Evolutionary conservation across 2,797 vertebrate genomes (phyloP).

Genomic region (Psittacula echo): DNA sequence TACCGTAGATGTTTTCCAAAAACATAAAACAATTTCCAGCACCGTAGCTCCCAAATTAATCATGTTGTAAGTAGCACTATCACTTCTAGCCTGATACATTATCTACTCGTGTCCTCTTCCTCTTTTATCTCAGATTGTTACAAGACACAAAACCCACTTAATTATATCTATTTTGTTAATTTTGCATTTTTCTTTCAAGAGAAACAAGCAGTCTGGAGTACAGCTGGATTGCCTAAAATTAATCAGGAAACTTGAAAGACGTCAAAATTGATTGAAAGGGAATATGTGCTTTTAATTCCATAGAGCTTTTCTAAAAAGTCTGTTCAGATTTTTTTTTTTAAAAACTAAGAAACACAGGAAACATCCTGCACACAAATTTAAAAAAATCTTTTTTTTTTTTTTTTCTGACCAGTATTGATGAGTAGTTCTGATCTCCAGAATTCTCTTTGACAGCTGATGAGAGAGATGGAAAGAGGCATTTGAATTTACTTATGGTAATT

Average conservation of each 20-base stretch:
- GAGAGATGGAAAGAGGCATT: neutral
- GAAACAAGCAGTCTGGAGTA: neutral
- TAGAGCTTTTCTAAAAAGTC: neutral
- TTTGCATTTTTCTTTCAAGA: neutral
- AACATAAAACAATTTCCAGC: neutral
- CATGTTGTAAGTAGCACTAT: neutral
- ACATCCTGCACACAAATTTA: accelerated
- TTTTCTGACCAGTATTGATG: neutral
- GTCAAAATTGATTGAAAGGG: neutral
- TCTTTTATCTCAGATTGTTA: neutral
- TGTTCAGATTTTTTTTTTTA: neutral
- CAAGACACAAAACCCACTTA: neutral
- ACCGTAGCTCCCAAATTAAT: neutral
- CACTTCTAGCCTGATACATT: neutral
- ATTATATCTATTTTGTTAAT: neutral
- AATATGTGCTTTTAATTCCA: neutral
- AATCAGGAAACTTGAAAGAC: neutral
- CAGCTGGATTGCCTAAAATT: neutral
- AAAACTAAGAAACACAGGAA: neutral
- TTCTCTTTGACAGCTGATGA: neutral
- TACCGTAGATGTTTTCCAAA: neutral
- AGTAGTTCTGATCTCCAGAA: neutral
- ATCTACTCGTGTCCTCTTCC: neutral
- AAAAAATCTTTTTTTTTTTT: neutral
- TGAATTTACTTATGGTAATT: neutral